These are phyloP conservation scores for Drosophila jambulina DNA, from an alignment of 1,140 invertebrate species.

Conservation along the genomic window DNA sequence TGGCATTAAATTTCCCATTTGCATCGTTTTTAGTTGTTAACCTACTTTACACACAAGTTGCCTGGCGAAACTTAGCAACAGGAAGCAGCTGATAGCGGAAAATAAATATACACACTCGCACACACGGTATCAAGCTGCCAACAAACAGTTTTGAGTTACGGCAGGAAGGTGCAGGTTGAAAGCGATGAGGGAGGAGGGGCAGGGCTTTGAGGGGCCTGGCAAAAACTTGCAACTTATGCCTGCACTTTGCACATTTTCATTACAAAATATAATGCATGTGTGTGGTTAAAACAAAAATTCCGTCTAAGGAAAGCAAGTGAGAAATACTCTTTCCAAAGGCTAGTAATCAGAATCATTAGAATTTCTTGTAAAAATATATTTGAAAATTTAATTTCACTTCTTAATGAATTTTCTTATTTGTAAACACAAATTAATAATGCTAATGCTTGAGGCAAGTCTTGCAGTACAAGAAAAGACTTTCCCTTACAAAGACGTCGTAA, in stretches of 20 bases:
- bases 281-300: constrained; percentile 26
- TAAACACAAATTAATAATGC: background rate
- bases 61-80: constrained; percentile 72
- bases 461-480: background rate
- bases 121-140: constrained; percentile 64
- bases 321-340: constrained; percentile 14
- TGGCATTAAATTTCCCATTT: constrained; percentile 59
- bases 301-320: too few species aligned
- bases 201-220: constrained; percentile 10
- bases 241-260: constrained; percentile 71
- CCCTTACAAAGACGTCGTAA: background rate
- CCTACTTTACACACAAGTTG: constrained; percentile 43
- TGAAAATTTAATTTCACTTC: background rate
- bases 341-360: background rate
- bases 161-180: constrained; percentile 75
- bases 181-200: constrained; percentile 4
- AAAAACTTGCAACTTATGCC: constrained; percentile 76
- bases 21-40: constrained; percentile 42
- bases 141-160: constrained; percentile 74
- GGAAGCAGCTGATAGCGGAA: constrained; percentile 74
- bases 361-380: background rate
- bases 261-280: constrained; percentile 58
- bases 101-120: constrained; percentile 29
- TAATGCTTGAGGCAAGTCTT: background rate
- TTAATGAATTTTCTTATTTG: background rate